Evolutionary conservation across 2,888 invertebrate species (phyloP).

Genomic region (Abrostola triplasia): DNA sequence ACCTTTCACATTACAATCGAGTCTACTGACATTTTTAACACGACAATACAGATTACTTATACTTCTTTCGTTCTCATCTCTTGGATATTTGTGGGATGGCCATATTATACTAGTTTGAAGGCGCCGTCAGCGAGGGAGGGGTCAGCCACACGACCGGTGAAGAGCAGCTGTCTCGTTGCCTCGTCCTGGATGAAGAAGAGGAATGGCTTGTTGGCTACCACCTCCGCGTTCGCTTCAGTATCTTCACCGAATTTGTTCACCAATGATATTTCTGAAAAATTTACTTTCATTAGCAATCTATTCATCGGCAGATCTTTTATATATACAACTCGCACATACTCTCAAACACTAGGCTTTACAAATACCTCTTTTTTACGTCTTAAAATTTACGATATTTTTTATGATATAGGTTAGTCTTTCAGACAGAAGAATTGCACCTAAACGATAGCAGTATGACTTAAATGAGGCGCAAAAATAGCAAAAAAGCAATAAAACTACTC

Average conservation of each 20-base stretch:
- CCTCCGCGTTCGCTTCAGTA: constrained; percentile 85
- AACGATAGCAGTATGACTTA: no score
- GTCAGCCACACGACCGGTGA: constrained; percentile 92
- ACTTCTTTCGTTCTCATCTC: not conserved
- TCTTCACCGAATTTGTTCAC: constrained; percentile 92
- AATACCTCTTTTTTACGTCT: no score
- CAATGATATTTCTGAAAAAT: constrained; percentile 88
- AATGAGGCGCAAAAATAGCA: no score
- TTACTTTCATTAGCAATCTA: not conserved
- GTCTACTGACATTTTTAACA: no score
- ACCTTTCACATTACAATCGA: no score
- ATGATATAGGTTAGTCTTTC: no score
- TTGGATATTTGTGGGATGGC: not conserved
- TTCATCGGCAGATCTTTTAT: no score
- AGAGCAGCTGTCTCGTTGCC: constrained; percentile 91
- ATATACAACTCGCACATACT: no score
- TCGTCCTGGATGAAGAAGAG: constrained; percentile 94
- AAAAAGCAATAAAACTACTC: no score
- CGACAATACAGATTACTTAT: not conserved
- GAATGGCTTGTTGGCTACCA: constrained; percentile 93
- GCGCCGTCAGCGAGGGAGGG: constrained; percentile 83
- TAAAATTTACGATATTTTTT: no score
- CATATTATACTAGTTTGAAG: constrained; percentile 54
- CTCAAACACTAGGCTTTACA: no score
- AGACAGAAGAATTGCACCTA: no score